Conservation (phyloP, 2,888 invertebrate genomes). For the Cataglyphis rosenhaueri region DNA sequence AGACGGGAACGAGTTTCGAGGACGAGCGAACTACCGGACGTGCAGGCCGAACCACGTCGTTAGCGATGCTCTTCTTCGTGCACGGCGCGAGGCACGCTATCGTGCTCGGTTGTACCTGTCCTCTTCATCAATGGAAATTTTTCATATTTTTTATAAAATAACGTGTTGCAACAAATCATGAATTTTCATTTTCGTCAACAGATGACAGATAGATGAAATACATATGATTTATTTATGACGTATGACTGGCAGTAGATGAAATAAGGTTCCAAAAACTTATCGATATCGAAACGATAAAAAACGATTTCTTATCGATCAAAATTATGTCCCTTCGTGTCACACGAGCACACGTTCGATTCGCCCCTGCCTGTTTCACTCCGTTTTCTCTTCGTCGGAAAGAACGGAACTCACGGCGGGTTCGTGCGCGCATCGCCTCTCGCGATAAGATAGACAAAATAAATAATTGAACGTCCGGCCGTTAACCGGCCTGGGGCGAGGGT, state of each 20-base stretch:
- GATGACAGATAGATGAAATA: not conserved
- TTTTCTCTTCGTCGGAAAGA: slow-evolving; percentile 39
- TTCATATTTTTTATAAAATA: not conserved
- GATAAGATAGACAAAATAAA: slow-evolving; percentile 84
- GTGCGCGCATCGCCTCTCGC: slow-evolving; percentile 74
- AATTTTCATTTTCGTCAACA: not conserved
- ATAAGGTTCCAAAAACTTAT: slow-evolving; percentile 30
- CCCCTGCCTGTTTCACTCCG: slow-evolving; percentile 6
- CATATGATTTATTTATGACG: not conserved
- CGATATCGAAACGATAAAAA: not conserved
- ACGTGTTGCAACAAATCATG: not conserved
- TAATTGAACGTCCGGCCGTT: slow-evolving; percentile 83
- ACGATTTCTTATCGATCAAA: slow-evolving; percentile 34
- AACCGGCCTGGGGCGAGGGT: slow-evolving; percentile 74
- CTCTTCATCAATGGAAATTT: slow-evolving; percentile 5
- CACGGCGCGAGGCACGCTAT: slow-evolving; percentile 35
- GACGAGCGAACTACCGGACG: slow-evolving; percentile 77
- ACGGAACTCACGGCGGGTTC: slow-evolving; percentile 65
- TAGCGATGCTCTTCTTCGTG: slow-evolving; percentile 70
- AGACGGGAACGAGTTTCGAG: slow-evolving; percentile 78
- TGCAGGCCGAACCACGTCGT: slow-evolving; percentile 74
- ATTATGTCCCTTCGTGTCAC: slow-evolving; percentile 34
- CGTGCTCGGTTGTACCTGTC: slow-evolving; percentile 20
- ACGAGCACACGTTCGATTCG: slow-evolving; percentile 28
- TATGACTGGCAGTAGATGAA: not conserved